phyloP scores from a whole-genome alignment of 2,113 vertebrate genomes.

The Gallinago media region DNA sequence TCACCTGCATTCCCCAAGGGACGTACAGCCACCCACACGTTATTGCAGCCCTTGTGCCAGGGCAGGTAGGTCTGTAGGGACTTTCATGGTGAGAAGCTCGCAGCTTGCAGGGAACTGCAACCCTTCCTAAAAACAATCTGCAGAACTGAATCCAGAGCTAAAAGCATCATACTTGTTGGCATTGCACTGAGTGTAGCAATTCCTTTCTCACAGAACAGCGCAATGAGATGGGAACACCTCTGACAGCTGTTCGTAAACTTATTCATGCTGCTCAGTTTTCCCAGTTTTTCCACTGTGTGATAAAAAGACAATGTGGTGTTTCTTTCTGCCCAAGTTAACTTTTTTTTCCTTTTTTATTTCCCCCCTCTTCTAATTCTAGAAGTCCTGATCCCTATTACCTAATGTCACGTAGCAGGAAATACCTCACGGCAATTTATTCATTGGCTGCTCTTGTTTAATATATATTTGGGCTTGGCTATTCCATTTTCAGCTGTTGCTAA shows the following conservation, averaged over 20 bases:
- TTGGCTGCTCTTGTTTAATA: constrained; percentile 12
- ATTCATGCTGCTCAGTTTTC: neutral
- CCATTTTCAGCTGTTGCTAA: constrained; percentile 36
- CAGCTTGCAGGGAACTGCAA: neutral
- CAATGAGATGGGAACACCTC: neutral
- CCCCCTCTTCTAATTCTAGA: neutral
- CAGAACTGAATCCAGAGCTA: neutral
- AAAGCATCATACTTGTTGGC: neutral
- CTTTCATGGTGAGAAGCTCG: neutral
- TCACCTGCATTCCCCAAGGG: neutral
- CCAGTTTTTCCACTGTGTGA: neutral
- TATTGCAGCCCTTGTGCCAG: neutral
- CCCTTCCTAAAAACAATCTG: neutral
- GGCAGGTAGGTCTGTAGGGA: neutral
- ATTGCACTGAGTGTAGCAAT: neutral
- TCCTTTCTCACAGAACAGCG: neutral
- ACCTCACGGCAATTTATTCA: constrained; percentile 19
- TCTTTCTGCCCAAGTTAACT: neutral
- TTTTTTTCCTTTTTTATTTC: neutral
- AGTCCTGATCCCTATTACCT: constrained; percentile 16
- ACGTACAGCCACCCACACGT: neutral
- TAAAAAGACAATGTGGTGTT: constrained; percentile 3
- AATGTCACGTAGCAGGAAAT: constrained; percentile 41
- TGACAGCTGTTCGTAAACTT: neutral
- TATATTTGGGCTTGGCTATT: neutral